Percentiles rank a stretch among this genome's conserved stretches.
Conservation (phyloP, 2,797 vertebrate genomes). For the Myotis myotis region DNA sequence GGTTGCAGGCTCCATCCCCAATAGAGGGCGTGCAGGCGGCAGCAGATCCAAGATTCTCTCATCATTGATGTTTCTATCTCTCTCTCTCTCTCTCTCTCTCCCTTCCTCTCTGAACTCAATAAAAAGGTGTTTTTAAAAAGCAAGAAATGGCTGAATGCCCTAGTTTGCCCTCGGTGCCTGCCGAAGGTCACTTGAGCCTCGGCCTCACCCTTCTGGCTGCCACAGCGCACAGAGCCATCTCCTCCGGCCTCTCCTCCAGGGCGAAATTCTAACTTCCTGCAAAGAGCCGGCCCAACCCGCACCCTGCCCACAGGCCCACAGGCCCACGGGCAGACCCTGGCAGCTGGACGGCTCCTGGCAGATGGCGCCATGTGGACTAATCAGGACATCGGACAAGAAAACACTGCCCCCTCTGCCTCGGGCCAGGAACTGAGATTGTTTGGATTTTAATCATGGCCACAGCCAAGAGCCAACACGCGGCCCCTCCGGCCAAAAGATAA, state of each 20-base stretch:
- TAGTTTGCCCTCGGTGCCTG: background rate
- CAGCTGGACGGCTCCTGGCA: constrained; percentile 73
- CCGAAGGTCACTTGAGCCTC: background rate
- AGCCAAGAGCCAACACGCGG: constrained; percentile 57
- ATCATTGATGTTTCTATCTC: no score
- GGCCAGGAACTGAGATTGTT: constrained; percentile 67
- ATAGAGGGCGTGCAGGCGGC: no score
- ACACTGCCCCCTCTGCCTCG: constrained; percentile 74
- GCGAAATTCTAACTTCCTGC: background rate
- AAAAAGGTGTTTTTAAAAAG: no score
- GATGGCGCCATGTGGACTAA: constrained; percentile 78
- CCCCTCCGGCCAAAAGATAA: constrained; percentile 73
- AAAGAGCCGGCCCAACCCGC: background rate
- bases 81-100: no score
- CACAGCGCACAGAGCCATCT: background rate
- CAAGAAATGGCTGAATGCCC: background rate
- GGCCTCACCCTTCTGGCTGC: background rate
- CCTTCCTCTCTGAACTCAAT: no score
- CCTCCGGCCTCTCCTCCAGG: background rate
- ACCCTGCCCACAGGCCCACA: background rate
- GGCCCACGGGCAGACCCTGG: constrained; percentile 70
- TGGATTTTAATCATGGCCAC: constrained; percentile 69
- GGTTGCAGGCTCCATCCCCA: no score
- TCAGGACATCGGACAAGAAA: constrained; percentile 81
- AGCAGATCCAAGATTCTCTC: no score